A percentile compares a stretch with the other conserved stretches of the same genome.
Conservation (phyloP, 2,113 vertebrate species). For the Mesoclemmys tuberculata region DNA sequence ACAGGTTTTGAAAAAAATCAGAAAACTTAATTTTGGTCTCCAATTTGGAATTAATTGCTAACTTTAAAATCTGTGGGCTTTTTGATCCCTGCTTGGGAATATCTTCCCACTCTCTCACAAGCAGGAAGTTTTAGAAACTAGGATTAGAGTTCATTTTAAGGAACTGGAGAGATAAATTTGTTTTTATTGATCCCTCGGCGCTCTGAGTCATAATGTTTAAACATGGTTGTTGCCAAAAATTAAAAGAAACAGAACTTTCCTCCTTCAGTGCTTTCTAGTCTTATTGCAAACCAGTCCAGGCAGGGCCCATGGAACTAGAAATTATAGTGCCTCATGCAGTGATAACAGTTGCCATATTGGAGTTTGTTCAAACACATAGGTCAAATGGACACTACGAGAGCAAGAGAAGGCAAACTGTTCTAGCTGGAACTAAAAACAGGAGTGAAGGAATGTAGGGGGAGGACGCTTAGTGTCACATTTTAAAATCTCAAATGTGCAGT, state of each 20-base stretch:
- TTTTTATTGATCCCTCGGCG: constrained; percentile 65
- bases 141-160: constrained; percentile 55
- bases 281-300: constrained; percentile 19
- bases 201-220: constrained; percentile 54
- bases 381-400: constrained; percentile 2
- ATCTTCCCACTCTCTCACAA: constrained; percentile 29
- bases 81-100: constrained; percentile 17
- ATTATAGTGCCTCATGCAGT: not conserved
- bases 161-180: constrained; percentile 46
- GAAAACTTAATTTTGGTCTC: not conserved
- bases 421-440: not conserved
- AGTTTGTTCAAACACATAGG: not conserved
- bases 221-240: constrained; percentile 17
- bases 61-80: not conserved
- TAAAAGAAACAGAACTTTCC: not conserved
- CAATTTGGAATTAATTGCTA: not conserved
- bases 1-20: not conserved
- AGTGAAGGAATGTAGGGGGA: not conserved
- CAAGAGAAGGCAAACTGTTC: not conserved
- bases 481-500: not conserved
- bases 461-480: not conserved
- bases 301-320: constrained; percentile 16
- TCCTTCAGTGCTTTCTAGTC: constrained; percentile 37
- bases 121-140: constrained; percentile 41
- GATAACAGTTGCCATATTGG: not conserved